A percentile compares a stretch with the other conserved stretches of the same genome.
Conservation (phyloP, 2,797 vertebrate species). For the Tinamus major region DNA sequence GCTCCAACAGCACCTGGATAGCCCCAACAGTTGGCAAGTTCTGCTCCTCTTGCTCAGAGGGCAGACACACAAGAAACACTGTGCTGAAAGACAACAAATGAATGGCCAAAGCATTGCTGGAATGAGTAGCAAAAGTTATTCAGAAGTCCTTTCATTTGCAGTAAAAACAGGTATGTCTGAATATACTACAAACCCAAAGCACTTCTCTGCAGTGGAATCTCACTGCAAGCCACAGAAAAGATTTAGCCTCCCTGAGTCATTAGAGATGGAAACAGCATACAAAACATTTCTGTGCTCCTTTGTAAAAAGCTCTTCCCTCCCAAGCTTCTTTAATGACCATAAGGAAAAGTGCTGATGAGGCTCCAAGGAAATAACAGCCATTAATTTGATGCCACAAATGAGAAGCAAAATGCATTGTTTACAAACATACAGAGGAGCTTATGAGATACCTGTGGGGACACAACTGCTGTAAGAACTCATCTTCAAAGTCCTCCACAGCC, state of each 20-base stretch:
- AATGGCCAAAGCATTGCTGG: neutral
- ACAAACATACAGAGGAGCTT: neutral
- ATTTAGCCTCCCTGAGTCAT: rapidly evolving
- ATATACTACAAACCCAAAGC: rapidly evolving
- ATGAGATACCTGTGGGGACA: neutral
- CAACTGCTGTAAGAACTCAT: neutral
- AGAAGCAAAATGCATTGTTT: neutral
- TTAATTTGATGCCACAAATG: neutral
- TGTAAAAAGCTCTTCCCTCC: neutral
- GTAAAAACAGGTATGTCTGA: rapidly evolving
- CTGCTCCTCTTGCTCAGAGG: too few species aligned
- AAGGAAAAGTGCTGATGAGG: neutral
- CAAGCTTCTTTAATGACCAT: neutral
- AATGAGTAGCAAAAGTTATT: rapidly evolving
- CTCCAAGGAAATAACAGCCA: neutral
- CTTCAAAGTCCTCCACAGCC: neutral
- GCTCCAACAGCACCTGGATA: too few species aligned
- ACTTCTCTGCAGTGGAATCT: rapidly evolving
- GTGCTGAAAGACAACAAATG: rapidly evolving
- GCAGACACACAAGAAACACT: too few species aligned
- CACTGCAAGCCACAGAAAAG: rapidly evolving
- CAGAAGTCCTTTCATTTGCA: rapidly evolving
- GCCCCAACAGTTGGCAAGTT: too few species aligned
- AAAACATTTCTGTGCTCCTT: neutral
- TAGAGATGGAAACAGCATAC: neutral